Evolutionary conservation across 2,113 vertebrate genomes (phyloP).

Genomic region (Saguinus midas): DNA sequence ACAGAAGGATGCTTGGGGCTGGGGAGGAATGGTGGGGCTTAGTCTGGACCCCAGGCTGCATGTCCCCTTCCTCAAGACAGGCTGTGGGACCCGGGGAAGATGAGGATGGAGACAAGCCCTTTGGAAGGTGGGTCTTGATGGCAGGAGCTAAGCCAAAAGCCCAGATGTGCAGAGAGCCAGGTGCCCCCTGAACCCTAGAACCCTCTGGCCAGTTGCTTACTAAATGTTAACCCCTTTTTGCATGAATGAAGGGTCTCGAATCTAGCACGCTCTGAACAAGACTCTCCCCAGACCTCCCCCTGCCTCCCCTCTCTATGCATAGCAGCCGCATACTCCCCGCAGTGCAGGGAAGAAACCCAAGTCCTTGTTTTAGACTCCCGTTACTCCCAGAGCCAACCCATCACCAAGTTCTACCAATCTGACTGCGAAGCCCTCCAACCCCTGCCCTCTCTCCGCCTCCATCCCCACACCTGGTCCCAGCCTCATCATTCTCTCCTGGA

Average conservation of each 20-base stretch:
- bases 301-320: no score
- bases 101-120: background rate
- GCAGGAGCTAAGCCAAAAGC: no score
- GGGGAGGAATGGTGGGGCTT: background rate
- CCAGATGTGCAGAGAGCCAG: fast-evolving
- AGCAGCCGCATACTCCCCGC: background rate
- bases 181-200: background rate
- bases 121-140: fast-evolving
- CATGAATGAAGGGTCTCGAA: background rate
- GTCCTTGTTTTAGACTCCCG: background rate
- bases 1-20: background rate
- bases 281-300: no score
- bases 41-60: background rate
- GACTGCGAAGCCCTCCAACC: background rate
- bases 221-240: background rate
- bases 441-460: no score
- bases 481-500: fast-evolving
- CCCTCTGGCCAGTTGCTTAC: background rate
- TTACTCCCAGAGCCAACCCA: background rate
- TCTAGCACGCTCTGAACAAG: background rate
- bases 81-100: no score
- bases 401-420: background rate
- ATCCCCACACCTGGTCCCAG: background rate
- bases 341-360: background rate
- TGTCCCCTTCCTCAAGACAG: background rate